Base-by-base conservation (phyloP, 2,888 invertebrate species). In the Acrobasis suavella region DNA sequence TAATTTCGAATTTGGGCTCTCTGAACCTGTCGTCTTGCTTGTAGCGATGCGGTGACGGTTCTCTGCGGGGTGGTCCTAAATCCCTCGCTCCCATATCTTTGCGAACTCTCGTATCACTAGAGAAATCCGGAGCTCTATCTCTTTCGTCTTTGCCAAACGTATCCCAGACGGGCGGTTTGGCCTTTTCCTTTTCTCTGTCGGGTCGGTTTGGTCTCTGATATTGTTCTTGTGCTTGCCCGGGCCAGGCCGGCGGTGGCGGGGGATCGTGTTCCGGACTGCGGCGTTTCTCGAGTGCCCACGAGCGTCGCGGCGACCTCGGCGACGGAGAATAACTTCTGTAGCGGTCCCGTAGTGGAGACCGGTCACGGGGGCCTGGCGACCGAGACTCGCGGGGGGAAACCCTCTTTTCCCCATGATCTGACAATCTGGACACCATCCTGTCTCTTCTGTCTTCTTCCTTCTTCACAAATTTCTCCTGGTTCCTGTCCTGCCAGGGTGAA, bases 211-310 rank as follows among this genome's bases (percentile, higher is more conserved):
- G 61, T n/a, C 65, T 62, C 32, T 58, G 15, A 49, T 71, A 70
- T 17, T 68, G 75, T 63, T 70, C 72, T 14, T 72, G 68, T 8
- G 67, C 72, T 37, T 79, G 83, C 14, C 82, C 87, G 0, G 90
- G 89, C 91, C 90, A 90, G 2, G 72, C 55, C 0, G 91, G 90
- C 0, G 91, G 89, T 0, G 89, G 90, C 0, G 91, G 91, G 0
- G 87, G 82, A 16, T 85, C 83, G 1, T 70, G 69, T 1, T 69
- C 61, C 1, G 89, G 86, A 65, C 88, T 89, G 61, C 78, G 73
- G 5, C 89, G 84, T 67, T 89, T 90, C 65, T 91, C 91, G 1
- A 87, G 71, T 0, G 89, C 90, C 91, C 91, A 91, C 0, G 91
- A 89, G 1, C 91, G 87, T 6, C 89, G 78, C 16, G 90, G 89